Conservation (phyloP, 2,113 vertebrate species). For the Saccopteryx bilineata region DNA sequence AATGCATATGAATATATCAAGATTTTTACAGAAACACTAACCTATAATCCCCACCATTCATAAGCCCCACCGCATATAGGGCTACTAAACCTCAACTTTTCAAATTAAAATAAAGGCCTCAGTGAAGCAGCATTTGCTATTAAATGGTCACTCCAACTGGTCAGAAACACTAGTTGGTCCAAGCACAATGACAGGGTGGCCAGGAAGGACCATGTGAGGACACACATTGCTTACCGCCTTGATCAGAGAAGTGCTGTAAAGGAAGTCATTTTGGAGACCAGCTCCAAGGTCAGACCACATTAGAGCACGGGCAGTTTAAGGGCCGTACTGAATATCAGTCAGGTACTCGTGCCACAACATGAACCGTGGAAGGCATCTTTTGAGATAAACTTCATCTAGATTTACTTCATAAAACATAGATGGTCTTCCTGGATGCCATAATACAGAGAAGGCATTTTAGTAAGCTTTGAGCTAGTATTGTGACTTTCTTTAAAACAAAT, state of each 20-base stretch:
- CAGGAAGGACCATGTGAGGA: neutral
- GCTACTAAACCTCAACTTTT: neutral
- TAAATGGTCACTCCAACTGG: neutral
- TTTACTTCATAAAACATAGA: neutral
- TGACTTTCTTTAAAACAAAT: neutral
- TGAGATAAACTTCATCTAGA: neutral
- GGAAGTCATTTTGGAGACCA: neutral
- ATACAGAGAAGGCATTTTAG: neutral
- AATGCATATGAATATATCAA: neutral
- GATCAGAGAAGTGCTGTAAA: neutral
- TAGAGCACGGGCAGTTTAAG: neutral
- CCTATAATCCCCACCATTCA: neutral
- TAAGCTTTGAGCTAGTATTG: neutral
- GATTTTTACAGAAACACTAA: constrained; percentile 24
- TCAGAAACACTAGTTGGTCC: neutral
- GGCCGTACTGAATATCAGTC: neutral
- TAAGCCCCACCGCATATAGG: neutral
- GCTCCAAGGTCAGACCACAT: neutral
- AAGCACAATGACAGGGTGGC: neutral
- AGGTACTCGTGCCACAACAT: neutral
- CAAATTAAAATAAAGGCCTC: neutral
- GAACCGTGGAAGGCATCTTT: neutral
- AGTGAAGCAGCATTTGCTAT: neutral
- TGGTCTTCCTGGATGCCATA: neutral
- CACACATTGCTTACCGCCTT: neutral